These are phyloP conservation scores for Silvanus unidentatus DNA, from an alignment of 2,888 invertebrate genomes.

Conservation along the genomic window DNA sequence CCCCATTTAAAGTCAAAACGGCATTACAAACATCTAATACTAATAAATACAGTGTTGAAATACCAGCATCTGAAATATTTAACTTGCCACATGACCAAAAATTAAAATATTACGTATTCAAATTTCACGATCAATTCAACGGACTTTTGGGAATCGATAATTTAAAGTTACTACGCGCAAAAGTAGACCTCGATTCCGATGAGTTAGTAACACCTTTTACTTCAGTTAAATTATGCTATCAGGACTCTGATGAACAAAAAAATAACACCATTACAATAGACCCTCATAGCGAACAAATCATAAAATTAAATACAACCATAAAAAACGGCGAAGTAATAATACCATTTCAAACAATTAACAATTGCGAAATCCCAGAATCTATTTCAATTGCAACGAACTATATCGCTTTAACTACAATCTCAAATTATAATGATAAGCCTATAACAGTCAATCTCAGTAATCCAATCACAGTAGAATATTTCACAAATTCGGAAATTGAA, in stretches of 20 bases:
- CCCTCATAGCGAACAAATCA: slow-evolving; percentile 13
- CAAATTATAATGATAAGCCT: slow-evolving; percentile 8
- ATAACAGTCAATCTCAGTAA: slow-evolving; percentile 9
- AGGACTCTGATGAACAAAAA: slow-evolving; percentile 6
- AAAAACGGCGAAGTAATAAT: slow-evolving; percentile 16
- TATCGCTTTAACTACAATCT: slow-evolving; percentile 11
- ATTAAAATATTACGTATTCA: slow-evolving; percentile 15
- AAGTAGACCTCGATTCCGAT: background rate
- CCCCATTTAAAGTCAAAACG: slow-evolving; percentile 11
- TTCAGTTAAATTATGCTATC: slow-evolving; percentile 8
- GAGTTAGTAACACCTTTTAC: slow-evolving; percentile 9
- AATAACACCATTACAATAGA: slow-evolving; percentile 11
- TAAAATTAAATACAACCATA: slow-evolving; percentile 12
- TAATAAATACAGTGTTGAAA: background rate
- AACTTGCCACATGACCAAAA: background rate
- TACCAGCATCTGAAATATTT: background rate
- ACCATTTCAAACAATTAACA: slow-evolving; percentile 12
- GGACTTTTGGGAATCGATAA: background rate
- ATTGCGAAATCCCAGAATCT: slow-evolving; percentile 16
- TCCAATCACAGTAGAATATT: slow-evolving; percentile 13
- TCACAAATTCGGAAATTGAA: background rate
- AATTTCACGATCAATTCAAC: slow-evolving; percentile 5
- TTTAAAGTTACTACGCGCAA: slow-evolving; percentile 1
- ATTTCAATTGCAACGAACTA: slow-evolving; percentile 11
- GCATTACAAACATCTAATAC: slow-evolving; percentile 4